phyloP scores from a whole-genome alignment of 2,888 invertebrate species.

The Chalcis sispes region DNA sequence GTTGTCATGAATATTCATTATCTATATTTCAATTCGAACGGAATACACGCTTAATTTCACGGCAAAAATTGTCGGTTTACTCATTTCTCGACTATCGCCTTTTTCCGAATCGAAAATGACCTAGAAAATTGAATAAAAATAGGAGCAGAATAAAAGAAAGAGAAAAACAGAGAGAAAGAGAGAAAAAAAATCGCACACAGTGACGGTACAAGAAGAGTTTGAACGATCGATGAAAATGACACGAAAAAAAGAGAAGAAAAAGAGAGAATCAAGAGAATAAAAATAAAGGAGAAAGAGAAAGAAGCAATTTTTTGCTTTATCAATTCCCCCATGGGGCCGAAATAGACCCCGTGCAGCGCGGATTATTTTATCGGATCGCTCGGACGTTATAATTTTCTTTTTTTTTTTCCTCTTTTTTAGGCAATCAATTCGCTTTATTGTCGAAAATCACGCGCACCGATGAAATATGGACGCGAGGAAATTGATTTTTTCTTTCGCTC shows the following conservation, averaged over 20 bases:
- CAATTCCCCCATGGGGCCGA: constrained; percentile 28
- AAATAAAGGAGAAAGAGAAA: constrained; percentile 8
- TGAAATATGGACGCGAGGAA: constrained; percentile 34
- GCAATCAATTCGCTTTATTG: constrained; percentile 51
- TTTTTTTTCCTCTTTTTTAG: constrained; percentile 35
- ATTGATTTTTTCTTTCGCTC: constrained; percentile 46
- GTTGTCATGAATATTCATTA: no score
- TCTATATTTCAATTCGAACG: no score
- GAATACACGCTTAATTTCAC: no score
- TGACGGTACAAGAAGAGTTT: not conserved
- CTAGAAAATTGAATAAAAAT: no score
- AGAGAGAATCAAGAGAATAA: not conserved
- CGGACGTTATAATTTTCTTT: constrained; percentile 34
- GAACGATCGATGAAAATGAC: not conserved
- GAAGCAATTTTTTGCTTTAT: constrained; percentile 38
- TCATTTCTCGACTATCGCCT: no score
- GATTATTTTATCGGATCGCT: constrained; percentile 51
- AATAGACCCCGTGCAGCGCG: constrained; percentile 43
- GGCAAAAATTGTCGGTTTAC: no score
- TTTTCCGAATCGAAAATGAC: no score
- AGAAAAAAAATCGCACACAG: not conserved
- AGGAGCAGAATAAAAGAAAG: no score
- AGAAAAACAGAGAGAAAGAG: not conserved
- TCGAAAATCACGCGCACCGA: constrained; percentile 39
- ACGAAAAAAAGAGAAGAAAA: not conserved